phyloP scores from a whole-genome alignment of 2,888 invertebrate genomes.

The Nowickia ferox region DNA sequence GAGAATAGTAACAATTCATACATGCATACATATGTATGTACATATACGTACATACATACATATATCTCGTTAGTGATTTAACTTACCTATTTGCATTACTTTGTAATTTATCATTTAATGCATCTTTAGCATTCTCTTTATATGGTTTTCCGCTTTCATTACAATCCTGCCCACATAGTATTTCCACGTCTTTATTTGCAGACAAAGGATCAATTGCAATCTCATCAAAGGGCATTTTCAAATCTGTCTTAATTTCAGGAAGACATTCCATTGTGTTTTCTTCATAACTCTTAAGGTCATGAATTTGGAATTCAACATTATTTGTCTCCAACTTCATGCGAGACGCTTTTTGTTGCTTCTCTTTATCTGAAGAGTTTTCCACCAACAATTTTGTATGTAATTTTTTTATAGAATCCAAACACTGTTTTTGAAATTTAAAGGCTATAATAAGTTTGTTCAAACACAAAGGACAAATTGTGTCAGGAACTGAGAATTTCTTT shows the following conservation, averaged over 20 bases:
- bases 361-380: not conserved
- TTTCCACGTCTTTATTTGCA: not conserved
- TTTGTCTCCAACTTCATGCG: not conserved
- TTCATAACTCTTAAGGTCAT: not conserved
- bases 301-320: not conserved
- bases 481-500: not conserved
- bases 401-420: conserved; percentile 79
- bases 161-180: not conserved
- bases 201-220: not conserved
- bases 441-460: conserved; percentile 84
- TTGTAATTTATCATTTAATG: not conserved
- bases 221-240: not conserved
- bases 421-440: conserved; percentile 84
- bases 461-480: conserved; percentile 80
- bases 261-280: not conserved
- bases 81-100: conserved; percentile 7
- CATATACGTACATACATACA: too few species aligned
- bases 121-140: not conserved
- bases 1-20: too few species aligned
- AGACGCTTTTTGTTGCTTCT: not conserved
- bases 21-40: too few species aligned
- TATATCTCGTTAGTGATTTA: too few species aligned
- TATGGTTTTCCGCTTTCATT: not conserved
- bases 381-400: not conserved
- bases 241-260: not conserved